Conservation (phyloP, 2,888 invertebrate species). For the Calephelis perditalis region DNA sequence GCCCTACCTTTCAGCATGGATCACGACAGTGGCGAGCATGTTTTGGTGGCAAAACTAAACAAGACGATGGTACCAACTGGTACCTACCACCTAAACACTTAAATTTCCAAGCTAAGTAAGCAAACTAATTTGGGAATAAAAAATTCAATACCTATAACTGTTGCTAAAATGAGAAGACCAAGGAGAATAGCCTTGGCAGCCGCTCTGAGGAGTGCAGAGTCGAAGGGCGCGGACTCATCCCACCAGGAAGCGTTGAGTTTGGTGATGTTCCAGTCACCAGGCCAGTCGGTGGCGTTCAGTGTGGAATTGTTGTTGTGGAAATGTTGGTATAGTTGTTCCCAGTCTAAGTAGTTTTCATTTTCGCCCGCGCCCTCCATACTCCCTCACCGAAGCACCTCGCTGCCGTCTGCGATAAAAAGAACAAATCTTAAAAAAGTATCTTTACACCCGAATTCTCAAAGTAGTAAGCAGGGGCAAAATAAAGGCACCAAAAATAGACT, state of each 20-base stretch:
- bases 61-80: too few relatives aligned
- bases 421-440: neutral
- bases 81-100: too few relatives aligned
- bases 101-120: too few relatives aligned
- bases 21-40: neutral
- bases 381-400: conserved; percentile 60
- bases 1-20: neutral
- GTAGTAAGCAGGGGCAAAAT: too few relatives aligned
- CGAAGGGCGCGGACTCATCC: conserved; percentile 66
- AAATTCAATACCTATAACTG: conserved; percentile 73
- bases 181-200: conserved; percentile 78
- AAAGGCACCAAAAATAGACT: too few relatives aligned
- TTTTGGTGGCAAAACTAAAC: too few relatives aligned
- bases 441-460: too few relatives aligned
- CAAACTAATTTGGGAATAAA: neutral
- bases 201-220: conserved; percentile 78
- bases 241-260: conserved; percentile 59
- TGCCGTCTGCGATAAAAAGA: conserved; percentile 40
- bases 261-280: conserved; percentile 53
- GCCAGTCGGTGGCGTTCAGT: conserved; percentile 54
- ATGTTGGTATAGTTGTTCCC: conserved; percentile 62
- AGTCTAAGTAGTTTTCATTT: conserved; percentile 57
- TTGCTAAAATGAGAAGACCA: conserved; percentile 80
- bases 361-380: conserved; percentile 72
- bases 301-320: conserved; percentile 50